phyloP scores from a whole-genome alignment of 2,888 invertebrate species.

The Apeira syringaria region DNA sequence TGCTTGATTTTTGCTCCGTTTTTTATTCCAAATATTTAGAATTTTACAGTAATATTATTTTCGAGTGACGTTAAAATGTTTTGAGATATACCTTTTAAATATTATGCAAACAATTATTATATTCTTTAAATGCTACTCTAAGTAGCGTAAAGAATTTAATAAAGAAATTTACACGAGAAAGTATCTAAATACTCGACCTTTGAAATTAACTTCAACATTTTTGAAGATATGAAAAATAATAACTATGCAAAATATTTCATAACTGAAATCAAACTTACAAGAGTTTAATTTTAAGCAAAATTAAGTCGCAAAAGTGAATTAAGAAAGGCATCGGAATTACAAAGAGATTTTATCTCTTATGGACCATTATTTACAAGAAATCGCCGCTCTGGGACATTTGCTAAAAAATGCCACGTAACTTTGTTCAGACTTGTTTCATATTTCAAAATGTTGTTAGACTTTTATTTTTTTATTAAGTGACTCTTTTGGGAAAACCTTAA shows the following conservation, averaged over 20 bases:
- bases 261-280: conserved; percentile 14
- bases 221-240: conserved; percentile 1
- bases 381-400: conserved; percentile 43
- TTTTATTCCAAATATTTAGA: too few species aligned
- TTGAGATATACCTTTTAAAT: too few species aligned
- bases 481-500: neutral
- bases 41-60: too few species aligned
- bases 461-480: neutral
- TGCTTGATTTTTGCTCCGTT: too few species aligned
- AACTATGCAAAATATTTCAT: conserved; percentile 5
- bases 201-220: neutral
- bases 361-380: conserved; percentile 50
- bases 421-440: conserved; percentile 26
- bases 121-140: too few species aligned
- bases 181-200: conserved; percentile 1
- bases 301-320: conserved; percentile 47
- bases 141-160: neutral
- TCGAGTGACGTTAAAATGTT: too few species aligned
- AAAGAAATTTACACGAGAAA: neutral
- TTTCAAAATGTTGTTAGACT: conserved; percentile 7
- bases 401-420: conserved; percentile 38
- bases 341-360: conserved; percentile 45
- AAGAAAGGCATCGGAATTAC: conserved; percentile 44
- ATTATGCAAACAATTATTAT: too few species aligned
- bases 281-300: conserved; percentile 39